phyloP scores from a whole-genome alignment of 2,888 invertebrate genomes.

The Cheilosia pagana region DNA sequence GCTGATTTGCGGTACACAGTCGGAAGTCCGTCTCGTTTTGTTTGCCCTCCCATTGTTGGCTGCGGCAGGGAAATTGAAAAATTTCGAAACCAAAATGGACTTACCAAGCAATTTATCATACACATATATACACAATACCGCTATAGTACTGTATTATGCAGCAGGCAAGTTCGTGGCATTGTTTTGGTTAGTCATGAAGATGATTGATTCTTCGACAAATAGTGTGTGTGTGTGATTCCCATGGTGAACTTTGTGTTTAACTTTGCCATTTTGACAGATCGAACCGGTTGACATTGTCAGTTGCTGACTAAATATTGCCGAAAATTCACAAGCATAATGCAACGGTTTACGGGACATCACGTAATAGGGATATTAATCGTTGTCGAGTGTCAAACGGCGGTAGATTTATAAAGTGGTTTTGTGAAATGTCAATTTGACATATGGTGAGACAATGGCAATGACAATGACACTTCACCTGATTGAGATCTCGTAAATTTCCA shows the following conservation, averaged over 20 bases:
- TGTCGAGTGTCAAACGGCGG: neutral
- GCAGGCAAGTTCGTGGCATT: constrained; percentile 34
- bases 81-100: constrained; percentile 69
- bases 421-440: constrained; percentile 10
- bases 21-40: constrained; percentile 72
- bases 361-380: neutral
- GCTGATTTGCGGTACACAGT: constrained; percentile 54
- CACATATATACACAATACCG: neutral
- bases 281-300: constrained; percentile 28
- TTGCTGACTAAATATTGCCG: constrained; percentile 11
- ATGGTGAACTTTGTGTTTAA: constrained; percentile 27
- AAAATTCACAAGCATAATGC: neutral
- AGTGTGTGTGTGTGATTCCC: neutral
- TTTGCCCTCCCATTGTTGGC: constrained; percentile 40
- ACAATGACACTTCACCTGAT: constrained; percentile 13
- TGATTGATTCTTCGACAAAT: constrained; percentile 58
- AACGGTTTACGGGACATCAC: neutral
- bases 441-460: constrained; percentile 30
- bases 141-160: neutral
- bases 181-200: constrained; percentile 37
- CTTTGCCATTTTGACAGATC: constrained; percentile 33
- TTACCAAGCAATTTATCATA: constrained; percentile 49
- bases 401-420: constrained; percentile 13
- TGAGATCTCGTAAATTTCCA: constrained; percentile 24
- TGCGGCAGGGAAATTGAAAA: constrained; percentile 55